Evolutionary conservation across 2,888 invertebrate genomes (phyloP).

Genomic region (Orthonychiurus folsomi): DNA sequence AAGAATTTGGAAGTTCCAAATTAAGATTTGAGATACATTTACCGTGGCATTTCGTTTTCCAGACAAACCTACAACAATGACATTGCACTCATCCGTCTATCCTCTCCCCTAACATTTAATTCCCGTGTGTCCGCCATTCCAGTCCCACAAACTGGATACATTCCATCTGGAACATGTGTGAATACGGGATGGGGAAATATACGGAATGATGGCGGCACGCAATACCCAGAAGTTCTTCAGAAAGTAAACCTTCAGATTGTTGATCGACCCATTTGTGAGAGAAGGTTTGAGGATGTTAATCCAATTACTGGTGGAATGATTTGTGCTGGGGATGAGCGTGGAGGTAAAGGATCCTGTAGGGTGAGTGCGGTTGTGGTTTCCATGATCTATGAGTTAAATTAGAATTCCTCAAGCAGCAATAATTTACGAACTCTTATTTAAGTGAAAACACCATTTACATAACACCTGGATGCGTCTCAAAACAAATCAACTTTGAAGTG

Average conservation of each 20-base stretch:
- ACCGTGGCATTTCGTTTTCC: too few relatives aligned
- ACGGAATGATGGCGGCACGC: conserved; percentile 35
- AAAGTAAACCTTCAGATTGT: conserved; percentile 40
- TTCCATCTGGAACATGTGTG: conserved; percentile 32
- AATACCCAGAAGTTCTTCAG: conserved; percentile 40
- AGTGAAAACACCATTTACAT: too few relatives aligned
- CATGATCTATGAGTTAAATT: background rate
- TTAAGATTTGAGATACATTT: background rate
- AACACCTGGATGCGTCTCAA: too few relatives aligned
- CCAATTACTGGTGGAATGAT: conserved; percentile 21
- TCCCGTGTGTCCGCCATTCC: conserved; percentile 14
- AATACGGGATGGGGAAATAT: conserved; percentile 42
- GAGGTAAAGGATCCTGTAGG: conserved; percentile 19
- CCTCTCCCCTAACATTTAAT: conserved; percentile 33
- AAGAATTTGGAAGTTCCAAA: too few relatives aligned
- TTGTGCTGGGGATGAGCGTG: conserved; percentile 23
- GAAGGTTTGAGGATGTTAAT: conserved; percentile 30
- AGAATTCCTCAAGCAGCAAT: background rate
- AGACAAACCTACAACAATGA: conserved; percentile 40
- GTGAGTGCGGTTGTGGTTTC: too few relatives aligned
- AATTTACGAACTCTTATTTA: too few relatives aligned
- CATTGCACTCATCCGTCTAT: conserved; percentile 41
- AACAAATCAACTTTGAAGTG: too few relatives aligned
- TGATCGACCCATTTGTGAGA: conserved; percentile 30
- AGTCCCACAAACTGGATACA: conserved; percentile 11